Evolutionary conservation across 2,888 invertebrate genomes (phyloP).

Genomic region (Tipula confusa): DNA sequence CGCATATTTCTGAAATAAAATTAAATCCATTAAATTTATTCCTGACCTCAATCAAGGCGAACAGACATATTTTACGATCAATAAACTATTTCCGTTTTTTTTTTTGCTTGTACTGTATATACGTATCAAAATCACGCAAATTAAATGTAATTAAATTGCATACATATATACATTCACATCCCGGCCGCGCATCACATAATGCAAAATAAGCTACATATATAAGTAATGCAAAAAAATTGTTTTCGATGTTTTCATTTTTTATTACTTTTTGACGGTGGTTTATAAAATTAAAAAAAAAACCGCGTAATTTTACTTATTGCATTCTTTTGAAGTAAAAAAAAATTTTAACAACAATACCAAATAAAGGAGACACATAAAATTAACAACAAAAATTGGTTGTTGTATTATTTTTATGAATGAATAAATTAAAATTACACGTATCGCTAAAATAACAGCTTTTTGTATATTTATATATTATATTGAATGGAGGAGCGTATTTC

Average conservation of each 20-base stretch:
- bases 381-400: not conserved
- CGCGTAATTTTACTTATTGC: not conserved
- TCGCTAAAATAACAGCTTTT: not conserved
- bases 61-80: conserved; percentile 20
- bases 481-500: conserved; percentile 12
- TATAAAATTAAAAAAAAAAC: not conserved
- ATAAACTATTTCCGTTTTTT: conserved; percentile 15
- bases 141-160: not conserved
- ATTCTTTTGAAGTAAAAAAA: not conserved
- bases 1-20: not conserved
- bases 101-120: too few species aligned
- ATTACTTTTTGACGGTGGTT: not conserved
- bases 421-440: not conserved
- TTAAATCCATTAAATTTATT: not conserved
- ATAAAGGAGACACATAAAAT: conserved; percentile 15
- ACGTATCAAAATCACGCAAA: not conserved
- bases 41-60: conserved; percentile 13
- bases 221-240: not conserved
- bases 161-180: not conserved
- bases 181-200: not conserved
- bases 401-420: conserved; percentile 8
- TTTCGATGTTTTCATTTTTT: not conserved
- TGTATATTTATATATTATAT: too few species aligned
- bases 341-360: conserved; percentile 3
- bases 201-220: too few species aligned